Conservation (phyloP, 2,797 vertebrate species). For the Danio jaintianensis region DNA sequence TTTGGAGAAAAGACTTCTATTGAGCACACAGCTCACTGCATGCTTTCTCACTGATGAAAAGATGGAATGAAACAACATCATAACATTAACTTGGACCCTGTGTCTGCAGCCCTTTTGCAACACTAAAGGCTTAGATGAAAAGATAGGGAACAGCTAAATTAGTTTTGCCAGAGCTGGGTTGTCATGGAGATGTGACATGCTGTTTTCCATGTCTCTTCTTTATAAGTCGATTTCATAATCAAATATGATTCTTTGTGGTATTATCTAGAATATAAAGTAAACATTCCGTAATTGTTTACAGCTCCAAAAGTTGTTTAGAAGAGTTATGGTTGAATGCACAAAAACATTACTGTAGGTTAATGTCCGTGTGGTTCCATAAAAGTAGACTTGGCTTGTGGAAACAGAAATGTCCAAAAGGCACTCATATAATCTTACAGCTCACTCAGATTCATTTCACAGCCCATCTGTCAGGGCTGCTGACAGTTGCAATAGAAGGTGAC, state of each 20-base stretch:
- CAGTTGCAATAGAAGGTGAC: background rate
- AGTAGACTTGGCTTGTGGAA: background rate
- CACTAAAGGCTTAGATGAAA: conserved; percentile 30
- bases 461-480: background rate
- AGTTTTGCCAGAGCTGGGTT: conserved; percentile 39
- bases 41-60: conserved; percentile 39
- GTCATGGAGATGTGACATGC: conserved; percentile 25
- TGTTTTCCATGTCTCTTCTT: conserved; percentile 15
- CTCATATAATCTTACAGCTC: background rate
- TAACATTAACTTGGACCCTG: conserved; percentile 10
- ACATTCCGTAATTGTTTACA: background rate
- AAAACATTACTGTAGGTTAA: background rate
- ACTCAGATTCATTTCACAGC: background rate
- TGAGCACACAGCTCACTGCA: background rate
- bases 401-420: conserved; percentile 2
- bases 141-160: conserved; percentile 45
- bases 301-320: background rate
- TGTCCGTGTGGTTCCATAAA: background rate
- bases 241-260: background rate
- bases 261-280: background rate
- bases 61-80: conserved; percentile 3
- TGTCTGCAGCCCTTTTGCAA: conserved; percentile 24
- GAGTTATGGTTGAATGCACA: background rate
- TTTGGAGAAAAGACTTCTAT: conserved; percentile 36
- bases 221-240: background rate